A percentile compares a stretch with the other conserved stretches of the same genome.
These are phyloP conservation scores for Anorthoa munda DNA, from an alignment of 2,888 invertebrate species.

Conservation along the genomic window DNA sequence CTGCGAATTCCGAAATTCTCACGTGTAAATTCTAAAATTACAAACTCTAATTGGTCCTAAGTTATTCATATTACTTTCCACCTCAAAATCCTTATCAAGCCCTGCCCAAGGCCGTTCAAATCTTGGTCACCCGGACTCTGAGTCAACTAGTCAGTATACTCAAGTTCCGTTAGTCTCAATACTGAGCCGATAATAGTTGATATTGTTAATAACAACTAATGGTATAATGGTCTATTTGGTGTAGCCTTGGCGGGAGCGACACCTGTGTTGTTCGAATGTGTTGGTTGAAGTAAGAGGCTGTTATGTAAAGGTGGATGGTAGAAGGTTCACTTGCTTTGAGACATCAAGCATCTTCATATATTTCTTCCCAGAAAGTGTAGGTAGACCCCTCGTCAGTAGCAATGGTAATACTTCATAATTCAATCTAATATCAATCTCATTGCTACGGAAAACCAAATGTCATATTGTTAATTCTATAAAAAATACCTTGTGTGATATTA, in stretches of 20 bases:
- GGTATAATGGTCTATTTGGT: constrained; percentile 27
- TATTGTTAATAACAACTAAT: constrained; percentile 45
- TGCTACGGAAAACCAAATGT: no score
- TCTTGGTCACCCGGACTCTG: constrained; percentile 49
- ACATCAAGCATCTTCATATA: no score
- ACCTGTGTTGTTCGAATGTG: constrained; percentile 56
- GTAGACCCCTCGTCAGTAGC: no score
- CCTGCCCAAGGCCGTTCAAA: constrained; percentile 28
- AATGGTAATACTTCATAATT: no score
- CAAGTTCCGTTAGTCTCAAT: constrained; percentile 49
- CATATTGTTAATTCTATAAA: no score
- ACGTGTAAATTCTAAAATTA: not conserved
- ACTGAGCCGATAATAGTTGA: constrained; percentile 26
- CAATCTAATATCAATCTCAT: no score
- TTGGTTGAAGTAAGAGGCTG: constrained; percentile 55
- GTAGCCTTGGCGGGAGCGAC: constrained; percentile 54
- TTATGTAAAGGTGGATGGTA: not conserved
- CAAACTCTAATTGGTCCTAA: no score
- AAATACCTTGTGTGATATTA: no score
- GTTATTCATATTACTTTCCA: not conserved
- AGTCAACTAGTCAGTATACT: constrained; percentile 11
- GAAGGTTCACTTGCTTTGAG: constrained; percentile 13
- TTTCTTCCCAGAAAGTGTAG: no score
- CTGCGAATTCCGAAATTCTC: not conserved
- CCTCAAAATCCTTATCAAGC: constrained; percentile 1